Evolutionary conservation across 2,797 vertebrate species (phyloP).

Genomic region (Micropoecilia bifurca): DNA sequence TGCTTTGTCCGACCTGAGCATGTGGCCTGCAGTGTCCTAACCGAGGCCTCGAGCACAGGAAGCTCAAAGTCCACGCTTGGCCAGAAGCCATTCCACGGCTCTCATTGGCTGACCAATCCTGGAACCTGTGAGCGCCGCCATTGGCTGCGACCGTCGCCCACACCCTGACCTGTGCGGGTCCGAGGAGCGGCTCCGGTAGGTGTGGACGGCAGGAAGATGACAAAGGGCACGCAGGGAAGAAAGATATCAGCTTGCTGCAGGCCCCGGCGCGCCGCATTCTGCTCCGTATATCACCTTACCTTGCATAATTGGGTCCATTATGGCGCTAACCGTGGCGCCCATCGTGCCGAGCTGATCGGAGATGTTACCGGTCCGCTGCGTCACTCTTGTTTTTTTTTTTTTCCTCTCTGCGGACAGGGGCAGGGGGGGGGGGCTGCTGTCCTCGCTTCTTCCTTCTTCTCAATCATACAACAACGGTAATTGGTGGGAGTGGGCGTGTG

Average conservation of each 20-base stretch:
- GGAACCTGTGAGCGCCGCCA: constrained; percentile 29
- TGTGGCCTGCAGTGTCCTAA: constrained; percentile 46
- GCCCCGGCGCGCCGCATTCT: constrained; percentile 61
- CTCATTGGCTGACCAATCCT: constrained; percentile 34
- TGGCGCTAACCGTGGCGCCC: constrained; percentile 63
- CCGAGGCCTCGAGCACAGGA: constrained; percentile 35
- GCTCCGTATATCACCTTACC: constrained; percentile 80
- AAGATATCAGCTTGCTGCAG: constrained; percentile 76
- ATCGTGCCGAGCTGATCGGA: constrained; percentile 22
- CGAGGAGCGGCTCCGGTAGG: constrained; percentile 56
- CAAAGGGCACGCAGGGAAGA: constrained; percentile 74
- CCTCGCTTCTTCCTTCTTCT: constrained; percentile 66
- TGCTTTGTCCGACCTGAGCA: background rate
- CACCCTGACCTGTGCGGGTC: constrained; percentile 42
- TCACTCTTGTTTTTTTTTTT: constrained; percentile 28
- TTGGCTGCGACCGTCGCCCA: constrained; percentile 47
- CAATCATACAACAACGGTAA: constrained; percentile 79
- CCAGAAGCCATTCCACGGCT: constrained; percentile 36
- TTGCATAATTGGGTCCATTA: constrained; percentile 79
- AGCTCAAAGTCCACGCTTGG: constrained; percentile 81
- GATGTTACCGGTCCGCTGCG: constrained; percentile 56
- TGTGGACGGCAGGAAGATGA: constrained; percentile 68
- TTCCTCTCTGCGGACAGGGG: constrained; percentile 56
- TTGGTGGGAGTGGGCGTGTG: constrained; percentile 80
- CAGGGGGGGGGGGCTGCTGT: constrained; percentile 48